Evolutionary conservation across 1,140 invertebrate genomes (phyloP).

Genomic region (Venturia canescens): DNA sequence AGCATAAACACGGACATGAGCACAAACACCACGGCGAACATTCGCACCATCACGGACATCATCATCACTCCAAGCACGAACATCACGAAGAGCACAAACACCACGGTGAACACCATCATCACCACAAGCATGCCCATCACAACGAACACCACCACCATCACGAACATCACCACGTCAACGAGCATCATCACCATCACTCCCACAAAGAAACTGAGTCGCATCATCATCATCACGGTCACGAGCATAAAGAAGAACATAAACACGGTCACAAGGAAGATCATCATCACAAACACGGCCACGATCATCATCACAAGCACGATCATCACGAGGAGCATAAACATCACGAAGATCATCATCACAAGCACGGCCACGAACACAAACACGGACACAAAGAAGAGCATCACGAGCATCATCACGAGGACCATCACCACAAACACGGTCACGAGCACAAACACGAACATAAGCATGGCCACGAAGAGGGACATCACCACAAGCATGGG

Average conservation of each 20-base stretch:
- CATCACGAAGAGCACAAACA: conserved; percentile 57
- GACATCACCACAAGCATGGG: conserved; percentile 52
- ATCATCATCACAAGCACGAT: conserved; percentile 67
- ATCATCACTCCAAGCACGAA: conserved; percentile 46
- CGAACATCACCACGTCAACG: conserved; percentile 56
- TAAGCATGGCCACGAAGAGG: conserved; percentile 40
- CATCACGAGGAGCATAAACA: conserved; percentile 65
- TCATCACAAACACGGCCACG: conserved; percentile 65
- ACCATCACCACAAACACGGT: conserved; percentile 58
- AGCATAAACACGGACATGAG: conserved; percentile 50
- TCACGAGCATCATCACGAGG: conserved; percentile 61
- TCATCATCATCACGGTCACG: conserved; percentile 68
- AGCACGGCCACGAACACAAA: conserved; percentile 66
- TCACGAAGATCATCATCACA: conserved; percentile 60
- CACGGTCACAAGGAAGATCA: conserved; percentile 66
- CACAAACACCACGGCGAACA: conserved; percentile 54
- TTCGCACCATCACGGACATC: conserved; percentile 48
- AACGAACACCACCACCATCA: conserved; percentile 67
- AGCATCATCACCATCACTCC: conserved; percentile 59
- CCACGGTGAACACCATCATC: conserved; percentile 58
- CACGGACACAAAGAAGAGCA: conserved; percentile 62
- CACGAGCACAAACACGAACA: conserved; percentile 56
- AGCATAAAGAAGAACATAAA: conserved; percentile 64
- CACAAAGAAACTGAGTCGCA: conserved; percentile 64
- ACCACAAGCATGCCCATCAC: conserved; percentile 65